Base-by-base conservation (phyloP, 2,797 vertebrate genomes). In the Hylomyscus alleni region DNA sequence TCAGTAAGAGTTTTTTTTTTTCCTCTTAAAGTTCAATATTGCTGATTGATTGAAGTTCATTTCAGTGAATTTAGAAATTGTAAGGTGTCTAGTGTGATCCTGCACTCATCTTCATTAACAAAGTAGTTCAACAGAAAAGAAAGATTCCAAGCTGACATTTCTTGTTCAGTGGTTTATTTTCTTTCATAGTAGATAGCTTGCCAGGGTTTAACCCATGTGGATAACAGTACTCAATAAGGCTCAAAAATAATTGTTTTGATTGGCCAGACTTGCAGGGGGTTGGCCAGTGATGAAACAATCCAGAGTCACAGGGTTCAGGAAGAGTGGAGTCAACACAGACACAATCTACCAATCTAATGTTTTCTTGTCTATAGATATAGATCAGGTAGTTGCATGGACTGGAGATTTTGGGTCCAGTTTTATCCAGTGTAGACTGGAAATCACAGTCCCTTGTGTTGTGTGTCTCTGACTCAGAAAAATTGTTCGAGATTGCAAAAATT, bases 1-100 rank as follows among this genome's bases (percentile, higher is more conserved):
- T 77, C n/a, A 81, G 56, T 69, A 93, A 22, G 75, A 73, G 89
- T 72, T 78, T 87, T 89, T 78, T 29, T n/a, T n/a, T 89, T 34
- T 22, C 22, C 24, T 24, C 44, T 22, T 81, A 62, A 82, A 93
- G 7, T 69, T 92, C 60, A 10, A 8, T 52, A 67, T 78, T 81
- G 14, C 31, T 78, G 58, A 78, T 92, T 89, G 60, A 69, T 52
- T 73, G 75, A 93, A 60, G 77, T 76, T 12, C 34, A 40, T 62
- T 87, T 92, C 19, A 50, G 40, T 26, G 19, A 73, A 52, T 89
- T 91, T n/a, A 24, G 75, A 94, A 91, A 10, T 19, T 69, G 4
- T 52, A 77, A 20, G 50, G 58, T 83, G 92, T 95, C 15, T 75
- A 76, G 87, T 75, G 40, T 65, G 89, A 93, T 31, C 34, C 37